Evolutionary conservation across 2,888 invertebrate species (phyloP), one percentile per base, ranked within the genome.

Genomic region (Acronicta leporina): DNA sequence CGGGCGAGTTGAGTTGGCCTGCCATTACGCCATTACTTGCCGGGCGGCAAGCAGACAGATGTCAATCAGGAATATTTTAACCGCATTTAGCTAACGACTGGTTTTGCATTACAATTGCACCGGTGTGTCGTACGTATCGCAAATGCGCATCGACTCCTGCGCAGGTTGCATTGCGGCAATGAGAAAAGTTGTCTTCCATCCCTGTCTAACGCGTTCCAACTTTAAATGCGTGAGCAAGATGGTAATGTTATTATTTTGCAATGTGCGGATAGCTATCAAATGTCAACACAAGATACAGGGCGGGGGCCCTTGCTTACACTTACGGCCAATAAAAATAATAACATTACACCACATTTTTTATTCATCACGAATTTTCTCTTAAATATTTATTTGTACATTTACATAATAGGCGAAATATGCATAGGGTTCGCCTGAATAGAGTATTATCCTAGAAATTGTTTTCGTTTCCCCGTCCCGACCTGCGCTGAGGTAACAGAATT

Each of bases 1-100:
- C 51, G 38, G 14, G 15, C 33, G 27, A 49, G 27, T 41, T 5
- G n/a, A 55, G 45, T n/a, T 38, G n/a, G 38, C 43, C 61, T 67
- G 59, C 67, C 64, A 77, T 73, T 69, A 77, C 63, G 42, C 14
- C 20, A 46, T 14, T n/a, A 57, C 58, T 40, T 45, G 58, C 33
- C 64, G 47, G 62, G 63, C 42, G 64, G 70, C 48, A 41, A 57
- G 52, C 64, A 62, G 80, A 77, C 80, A 79, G 77, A 77, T 78
- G 84, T 84, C 83, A 79, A 81, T 84, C 83, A 78, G 58, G 77
- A 82, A 82, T 83, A 82, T 78, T 68, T 78, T 75, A 81, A 60
- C 72, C 68, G 73, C 78, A 73, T 83, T 83, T 79, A 84, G 73
- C 68, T 80, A 79, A 82, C 79, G 75, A 79, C 81, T 65, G 66